Conservation (phyloP, 2,888 invertebrate genomes). For the Hydropsyche betteni region DNA sequence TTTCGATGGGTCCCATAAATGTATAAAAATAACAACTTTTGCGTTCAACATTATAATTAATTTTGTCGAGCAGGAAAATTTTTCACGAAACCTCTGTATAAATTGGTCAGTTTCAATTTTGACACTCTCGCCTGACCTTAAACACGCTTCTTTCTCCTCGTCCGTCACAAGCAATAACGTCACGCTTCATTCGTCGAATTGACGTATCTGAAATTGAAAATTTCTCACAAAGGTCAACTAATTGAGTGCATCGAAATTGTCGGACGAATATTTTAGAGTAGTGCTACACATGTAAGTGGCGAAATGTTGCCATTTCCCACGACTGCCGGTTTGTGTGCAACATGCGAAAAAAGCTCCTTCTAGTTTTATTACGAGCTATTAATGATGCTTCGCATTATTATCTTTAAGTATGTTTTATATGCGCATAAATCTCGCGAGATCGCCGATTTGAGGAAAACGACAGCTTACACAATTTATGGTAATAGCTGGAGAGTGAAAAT, state of each 20-base stretch:
- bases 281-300: slow-evolving; percentile 4
- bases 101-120: background rate
- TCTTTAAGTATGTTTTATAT: slow-evolving; percentile 46
- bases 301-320: slow-evolving; percentile 42
- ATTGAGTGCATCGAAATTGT: background rate
- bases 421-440: slow-evolving; percentile 44
- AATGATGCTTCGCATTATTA: slow-evolving; percentile 47
- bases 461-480: slow-evolving; percentile 14
- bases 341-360: slow-evolving; percentile 34
- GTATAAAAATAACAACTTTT: background rate
- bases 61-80: background rate
- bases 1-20: slow-evolving; percentile 3
- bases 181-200: slow-evolving; percentile 14
- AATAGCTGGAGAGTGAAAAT: too few relatives aligned
- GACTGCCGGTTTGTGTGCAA: slow-evolving; percentile 10
- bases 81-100: background rate
- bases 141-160: background rate
- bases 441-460: slow-evolving; percentile 31
- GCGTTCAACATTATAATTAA: slow-evolving; percentile 7
- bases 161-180: slow-evolving; percentile 2
- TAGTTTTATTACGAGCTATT: slow-evolving; percentile 45
- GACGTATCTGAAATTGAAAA: slow-evolving; percentile 25
- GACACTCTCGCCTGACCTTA: slow-evolving; percentile 1
- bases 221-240: slow-evolving; percentile 21
- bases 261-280: background rate